Evolutionary conservation across 2,888 invertebrate genomes (phyloP).

Genomic region (Drosophila mayaguana): DNA sequence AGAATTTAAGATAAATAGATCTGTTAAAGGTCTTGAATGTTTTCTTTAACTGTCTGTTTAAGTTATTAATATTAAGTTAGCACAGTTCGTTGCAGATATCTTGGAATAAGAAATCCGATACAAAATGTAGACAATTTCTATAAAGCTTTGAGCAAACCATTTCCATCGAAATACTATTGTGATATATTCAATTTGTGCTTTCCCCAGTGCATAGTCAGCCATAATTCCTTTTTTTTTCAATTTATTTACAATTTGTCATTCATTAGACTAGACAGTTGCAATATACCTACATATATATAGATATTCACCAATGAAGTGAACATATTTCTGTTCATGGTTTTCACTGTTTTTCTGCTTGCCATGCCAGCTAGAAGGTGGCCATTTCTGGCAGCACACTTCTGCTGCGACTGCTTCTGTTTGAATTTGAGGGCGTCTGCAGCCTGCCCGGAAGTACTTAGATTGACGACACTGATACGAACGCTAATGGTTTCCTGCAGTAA

Average conservation of each 20-base stretch:
- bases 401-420: not conserved
- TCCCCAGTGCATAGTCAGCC: no score
- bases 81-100: not conserved
- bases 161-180: no score
- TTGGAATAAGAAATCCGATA: not conserved
- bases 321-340: slow-evolving; percentile 5
- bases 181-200: no score
- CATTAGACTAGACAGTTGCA: slow-evolving; percentile 17
- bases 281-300: not conserved
- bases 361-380: not conserved
- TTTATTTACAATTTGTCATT: slow-evolving; percentile 13
- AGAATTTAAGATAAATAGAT: not conserved
- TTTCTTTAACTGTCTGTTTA: not conserved
- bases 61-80: not conserved
- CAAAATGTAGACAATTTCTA: no score
- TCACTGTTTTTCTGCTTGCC: slow-evolving; percentile 1
- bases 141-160: no score
- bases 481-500: slow-evolving; percentile 43
- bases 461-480: slow-evolving; percentile 37
- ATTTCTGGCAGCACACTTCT: not conserved
- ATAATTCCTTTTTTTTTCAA: slow-evolving; percentile 23
- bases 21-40: not conserved
- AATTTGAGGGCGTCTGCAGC: slow-evolving; percentile 23
- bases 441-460: slow-evolving; percentile 42
- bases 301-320: slow-evolving; percentile 13